Evolutionary conservation across 2,113 vertebrate genomes (phyloP).

Genomic region (Amblyornis subalaris): DNA sequence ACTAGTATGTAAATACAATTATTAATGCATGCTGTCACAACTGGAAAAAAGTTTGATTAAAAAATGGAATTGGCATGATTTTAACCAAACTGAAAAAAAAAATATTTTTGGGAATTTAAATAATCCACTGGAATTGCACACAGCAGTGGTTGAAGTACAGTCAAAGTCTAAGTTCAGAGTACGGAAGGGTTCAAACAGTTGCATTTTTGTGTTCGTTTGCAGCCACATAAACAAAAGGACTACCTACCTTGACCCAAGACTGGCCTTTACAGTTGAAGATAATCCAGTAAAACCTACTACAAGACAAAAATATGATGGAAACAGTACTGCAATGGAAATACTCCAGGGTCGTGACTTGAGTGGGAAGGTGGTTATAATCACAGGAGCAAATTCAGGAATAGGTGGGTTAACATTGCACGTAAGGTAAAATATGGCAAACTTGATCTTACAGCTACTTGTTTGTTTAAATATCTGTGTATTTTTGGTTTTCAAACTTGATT

Average conservation of each 20-base stretch:
- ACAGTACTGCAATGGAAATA: conserved; percentile 89
- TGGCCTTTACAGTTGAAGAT: conserved; percentile 95
- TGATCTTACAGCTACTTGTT: neutral
- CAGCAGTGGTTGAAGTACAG: neutral
- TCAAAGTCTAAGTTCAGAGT: neutral
- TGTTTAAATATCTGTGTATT: neutral
- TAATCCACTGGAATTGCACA: neutral
- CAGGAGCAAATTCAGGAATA: conserved; percentile 90
- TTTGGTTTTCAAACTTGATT: neutral
- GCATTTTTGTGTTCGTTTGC: conserved; percentile 17
- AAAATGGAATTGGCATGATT: neutral
- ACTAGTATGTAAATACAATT: neutral
- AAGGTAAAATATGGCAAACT: neutral
- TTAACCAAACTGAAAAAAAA: neutral
- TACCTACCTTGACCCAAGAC: conserved; percentile 93
- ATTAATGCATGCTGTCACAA: neutral
- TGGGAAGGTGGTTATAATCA: conserved; percentile 85
- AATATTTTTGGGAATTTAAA: neutral
- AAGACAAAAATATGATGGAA: conserved; percentile 88
- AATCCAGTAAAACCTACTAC: conserved; percentile 79
- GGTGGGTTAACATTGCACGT: conserved; percentile 72
- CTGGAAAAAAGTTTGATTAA: neutral
- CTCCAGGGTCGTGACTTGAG: conserved; percentile 90
- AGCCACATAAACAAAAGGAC: conserved; percentile 97
- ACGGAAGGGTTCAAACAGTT: neutral